Evolutionary conservation across 1,140 invertebrate genomes (phyloP).

Genomic region (Sycophaga agraensis): DNA sequence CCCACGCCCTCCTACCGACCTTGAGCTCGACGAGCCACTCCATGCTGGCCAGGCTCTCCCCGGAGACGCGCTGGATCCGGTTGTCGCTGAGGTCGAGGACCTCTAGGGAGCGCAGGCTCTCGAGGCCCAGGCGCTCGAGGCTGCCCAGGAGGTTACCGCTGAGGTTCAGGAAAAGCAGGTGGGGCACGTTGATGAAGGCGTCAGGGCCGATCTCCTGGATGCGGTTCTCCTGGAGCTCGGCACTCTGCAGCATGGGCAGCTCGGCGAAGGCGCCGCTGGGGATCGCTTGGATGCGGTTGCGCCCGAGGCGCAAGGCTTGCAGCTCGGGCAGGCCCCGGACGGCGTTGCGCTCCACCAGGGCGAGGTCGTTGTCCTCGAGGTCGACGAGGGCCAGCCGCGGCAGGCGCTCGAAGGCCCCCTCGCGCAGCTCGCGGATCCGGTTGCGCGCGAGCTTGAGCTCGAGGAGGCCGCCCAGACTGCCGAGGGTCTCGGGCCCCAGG

Average conservation of each 20-base stretch:
- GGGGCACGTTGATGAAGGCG: conserved; percentile 76
- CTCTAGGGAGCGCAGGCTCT: conserved; percentile 73
- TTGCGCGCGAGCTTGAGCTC: conserved; percentile 74
- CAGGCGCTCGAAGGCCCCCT: conserved; percentile 73
- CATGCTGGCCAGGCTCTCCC: conserved; percentile 66
- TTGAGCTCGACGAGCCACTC: conserved; percentile 84
- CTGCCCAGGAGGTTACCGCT: conserved; percentile 74
- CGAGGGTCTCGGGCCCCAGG: conserved; percentile 68
- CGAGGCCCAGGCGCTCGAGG: conserved; percentile 72
- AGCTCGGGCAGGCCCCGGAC: conserved; percentile 76
- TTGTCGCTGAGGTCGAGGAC: conserved; percentile 80
- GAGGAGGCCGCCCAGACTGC: conserved; percentile 65
- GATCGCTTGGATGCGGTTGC: conserved; percentile 68
- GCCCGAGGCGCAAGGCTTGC: conserved; percentile 73
- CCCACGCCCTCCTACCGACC: conserved; percentile 39
- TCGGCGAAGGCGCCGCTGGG: conserved; percentile 76
- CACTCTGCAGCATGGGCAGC: conserved; percentile 69
- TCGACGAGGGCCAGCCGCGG: conserved; percentile 72
- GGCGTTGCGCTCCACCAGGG: conserved; percentile 74
- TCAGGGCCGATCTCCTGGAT: conserved; percentile 69
- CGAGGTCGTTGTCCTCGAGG: conserved; percentile 80
- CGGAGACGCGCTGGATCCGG: conserved; percentile 68
- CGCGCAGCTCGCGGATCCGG: conserved; percentile 69
- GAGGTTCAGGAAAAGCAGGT: conserved; percentile 78
- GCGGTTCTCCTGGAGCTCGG: conserved; percentile 80